Evolutionary conservation across 1,140 invertebrate species (phyloP).

Genomic region (Aphis gossypii): DNA sequence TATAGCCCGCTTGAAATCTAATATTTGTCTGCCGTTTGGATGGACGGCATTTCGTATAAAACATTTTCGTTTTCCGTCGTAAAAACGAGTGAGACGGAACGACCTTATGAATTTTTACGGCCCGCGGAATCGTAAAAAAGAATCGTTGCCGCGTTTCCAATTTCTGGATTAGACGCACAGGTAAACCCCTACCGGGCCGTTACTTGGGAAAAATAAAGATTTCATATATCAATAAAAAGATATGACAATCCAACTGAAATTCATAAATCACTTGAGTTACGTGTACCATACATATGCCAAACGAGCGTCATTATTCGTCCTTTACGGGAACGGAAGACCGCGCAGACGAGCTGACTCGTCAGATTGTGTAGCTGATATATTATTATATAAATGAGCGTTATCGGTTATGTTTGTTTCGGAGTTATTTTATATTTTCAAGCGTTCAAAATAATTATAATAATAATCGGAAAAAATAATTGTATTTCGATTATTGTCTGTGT

Average conservation of each 20-base stretch:
- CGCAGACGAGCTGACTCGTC: background rate
- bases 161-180: background rate
- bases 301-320: background rate
- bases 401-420: background rate
- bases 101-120: constrained; percentile 32
- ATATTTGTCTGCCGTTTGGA: background rate
- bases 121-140: constrained; percentile 16
- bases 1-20: background rate
- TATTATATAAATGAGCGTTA: no score
- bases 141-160: constrained; percentile 29
- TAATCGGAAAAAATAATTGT: background rate
- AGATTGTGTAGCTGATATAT: background rate
- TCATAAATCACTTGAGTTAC: background rate
- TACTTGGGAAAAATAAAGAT: constrained; percentile 1
- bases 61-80: constrained; percentile 14
- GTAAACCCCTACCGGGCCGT: background rate
- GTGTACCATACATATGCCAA: background rate
- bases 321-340: background rate
- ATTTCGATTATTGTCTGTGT: background rate
- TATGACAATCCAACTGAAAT: constrained; percentile 21
- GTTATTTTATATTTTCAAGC: background rate
- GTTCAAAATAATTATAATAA: background rate
- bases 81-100: background rate
- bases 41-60: background rate
- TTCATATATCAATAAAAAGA: constrained; percentile 43